Evolutionary conservation across 2,888 invertebrate species (phyloP), one percentile per base, ranked within the genome.

Genomic region (Erebia epiphron): DNA sequence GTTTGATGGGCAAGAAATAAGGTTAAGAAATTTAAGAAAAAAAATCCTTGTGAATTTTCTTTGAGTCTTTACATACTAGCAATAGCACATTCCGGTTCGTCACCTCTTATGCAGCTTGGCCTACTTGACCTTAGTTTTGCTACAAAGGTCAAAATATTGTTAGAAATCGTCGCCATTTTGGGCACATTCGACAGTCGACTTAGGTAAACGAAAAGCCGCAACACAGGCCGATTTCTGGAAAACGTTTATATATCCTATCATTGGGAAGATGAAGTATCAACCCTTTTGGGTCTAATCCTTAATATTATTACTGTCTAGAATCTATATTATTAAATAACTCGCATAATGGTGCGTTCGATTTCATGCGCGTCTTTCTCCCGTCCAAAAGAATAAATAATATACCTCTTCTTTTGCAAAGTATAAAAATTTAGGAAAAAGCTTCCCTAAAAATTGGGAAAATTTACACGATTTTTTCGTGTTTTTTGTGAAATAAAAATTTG

Each of bases 11-110:
- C 41, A 65, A 65, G 56, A 65, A 65, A 54, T 18, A 43, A 65
- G 65, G 65, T 65, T 56, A 65, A 65, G 56, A 56, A 54, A 54
- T 65, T 65, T 9, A 65, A 56, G 41, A 65, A 43, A 56, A 43
- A 56, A 56, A 65, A 56, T 56, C 43, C 16, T 41, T 54, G 14
- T 7, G 26, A 14, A 9, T 26, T 50, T 50, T n/a, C 14, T 35
- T 52, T 18, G 52, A 26, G 50, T 26, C 21, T 50, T 50, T n/a
- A 50, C 50, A 63, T 18, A 63, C 3, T n/a, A n/a, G n/a, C 11
- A 13, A 50, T n/a, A 61, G 16, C 26, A 26, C 26, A 26, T 26
- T 26, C 1, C 21, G 21, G 2, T 21, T 21, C 21, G 21, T 21
- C 21, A 2, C 21, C 21, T 21, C 21, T 21, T 21, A 21, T 2